A percentile compares a stretch with the other conserved stretches of the same genome.
Conservation (phyloP, 2,888 invertebrate genomes). For the Volucella inflata region DNA sequence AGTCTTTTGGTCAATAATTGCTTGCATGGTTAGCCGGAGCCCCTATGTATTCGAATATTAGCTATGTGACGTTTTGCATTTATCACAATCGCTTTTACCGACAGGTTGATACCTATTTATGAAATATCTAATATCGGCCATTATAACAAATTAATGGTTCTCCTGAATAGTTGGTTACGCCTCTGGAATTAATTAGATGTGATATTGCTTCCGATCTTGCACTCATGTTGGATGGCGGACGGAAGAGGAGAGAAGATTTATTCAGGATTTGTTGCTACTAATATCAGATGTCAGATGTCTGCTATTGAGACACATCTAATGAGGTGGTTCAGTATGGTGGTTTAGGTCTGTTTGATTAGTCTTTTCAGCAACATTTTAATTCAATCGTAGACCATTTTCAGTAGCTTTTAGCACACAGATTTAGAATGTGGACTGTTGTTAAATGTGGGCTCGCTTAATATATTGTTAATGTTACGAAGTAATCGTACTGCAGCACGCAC, state of each 20-base stretch:
- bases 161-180: constrained; percentile 25
- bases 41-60: constrained; percentile 13
- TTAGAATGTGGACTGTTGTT: too few relatives aligned
- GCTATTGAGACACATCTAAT: too few relatives aligned
- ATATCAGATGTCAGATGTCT: too few relatives aligned
- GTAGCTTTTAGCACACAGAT: too few relatives aligned
- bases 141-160: constrained; percentile 47
- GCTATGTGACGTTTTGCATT: constrained; percentile 30
- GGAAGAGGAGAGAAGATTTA: neutral
- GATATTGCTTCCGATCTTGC: constrained; percentile 15
- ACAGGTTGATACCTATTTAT: constrained; percentile 6
- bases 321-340: too few relatives aligned
- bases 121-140: constrained; percentile 45
- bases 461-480: too few relatives aligned
- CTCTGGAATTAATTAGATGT: constrained; percentile 15
- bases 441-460: too few relatives aligned
- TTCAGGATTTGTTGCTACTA: neutral
- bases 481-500: too few relatives aligned
- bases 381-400: too few relatives aligned
- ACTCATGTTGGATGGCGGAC: neutral
- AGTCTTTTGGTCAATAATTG: constrained; percentile 20
- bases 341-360: too few relatives aligned
- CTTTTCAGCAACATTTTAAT: too few relatives aligned
- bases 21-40: neutral
- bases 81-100: constrained; percentile 21